A percentile compares a stretch with the other conserved stretches of the same genome.
phyloP scores from a whole-genome alignment of 2,888 invertebrate species.

The Torymus auratus region DNA sequence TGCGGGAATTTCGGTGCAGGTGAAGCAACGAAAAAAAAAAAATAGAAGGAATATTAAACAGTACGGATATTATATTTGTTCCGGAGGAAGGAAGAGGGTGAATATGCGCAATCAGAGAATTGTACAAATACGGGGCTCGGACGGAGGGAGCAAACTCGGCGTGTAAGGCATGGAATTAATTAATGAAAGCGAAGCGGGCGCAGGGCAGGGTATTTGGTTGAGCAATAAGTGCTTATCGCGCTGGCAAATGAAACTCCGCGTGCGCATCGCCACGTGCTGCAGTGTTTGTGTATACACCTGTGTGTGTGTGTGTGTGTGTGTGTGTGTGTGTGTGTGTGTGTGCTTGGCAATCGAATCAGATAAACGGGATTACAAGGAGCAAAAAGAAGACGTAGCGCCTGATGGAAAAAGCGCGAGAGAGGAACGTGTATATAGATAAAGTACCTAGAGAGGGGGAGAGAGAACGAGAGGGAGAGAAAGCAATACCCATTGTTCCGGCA shows the following conservation, averaged over 20 bases:
- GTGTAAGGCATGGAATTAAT: conserved; percentile 4
- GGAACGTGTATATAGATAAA: neutral
- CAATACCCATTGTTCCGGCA: conserved; percentile 64
- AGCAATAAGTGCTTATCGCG: too few relatives aligned
- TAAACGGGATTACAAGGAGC: neutral
- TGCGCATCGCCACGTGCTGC: too few relatives aligned
- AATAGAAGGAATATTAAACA: neutral
- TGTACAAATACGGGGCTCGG: neutral
- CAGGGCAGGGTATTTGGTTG: too few relatives aligned
- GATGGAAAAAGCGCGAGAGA: neutral
- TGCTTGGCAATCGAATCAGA: neutral
- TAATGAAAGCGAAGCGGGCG: conserved; percentile 3
- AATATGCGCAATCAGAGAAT: neutral
- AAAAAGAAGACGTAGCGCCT: neutral
- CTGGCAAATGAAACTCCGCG: too few relatives aligned
- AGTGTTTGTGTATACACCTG: too few relatives aligned
- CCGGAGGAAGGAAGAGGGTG: neutral
- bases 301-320: too few relatives aligned
- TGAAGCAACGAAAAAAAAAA: neutral
- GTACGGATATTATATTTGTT: neutral
- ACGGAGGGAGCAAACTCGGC: too few relatives aligned
- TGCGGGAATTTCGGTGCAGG: too few relatives aligned
- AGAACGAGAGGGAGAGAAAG: conserved; percentile 28
- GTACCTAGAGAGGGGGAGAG: neutral
- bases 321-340: too few relatives aligned